A percentile compares a stretch with the other conserved stretches of the same genome.
phyloP scores from a whole-genome alignment of 1,140 invertebrate genomes.

The Diploscapter pachys region DNA sequence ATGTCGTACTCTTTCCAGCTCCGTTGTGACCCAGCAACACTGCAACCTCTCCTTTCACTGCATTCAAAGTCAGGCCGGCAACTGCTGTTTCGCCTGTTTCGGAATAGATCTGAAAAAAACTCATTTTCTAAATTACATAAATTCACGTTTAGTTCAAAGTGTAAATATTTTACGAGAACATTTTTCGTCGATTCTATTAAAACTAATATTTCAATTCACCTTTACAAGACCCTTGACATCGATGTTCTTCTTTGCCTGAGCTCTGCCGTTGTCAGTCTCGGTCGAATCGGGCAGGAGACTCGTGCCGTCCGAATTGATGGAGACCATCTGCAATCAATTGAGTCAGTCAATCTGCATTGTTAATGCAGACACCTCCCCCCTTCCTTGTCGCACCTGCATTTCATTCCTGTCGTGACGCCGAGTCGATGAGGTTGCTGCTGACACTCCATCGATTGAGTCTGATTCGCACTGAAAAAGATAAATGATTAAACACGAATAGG shows the following conservation, averaged over 20 bases:
- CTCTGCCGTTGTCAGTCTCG: conserved; percentile 14
- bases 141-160: neutral
- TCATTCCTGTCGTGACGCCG: too few relatives aligned
- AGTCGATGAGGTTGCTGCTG: neutral
- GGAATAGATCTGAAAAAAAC: neutral
- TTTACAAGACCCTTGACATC: conserved; percentile 29
- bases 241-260: neutral
- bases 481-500: too few relatives aligned
- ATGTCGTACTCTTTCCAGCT: conserved; percentile 44
- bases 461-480: too few relatives aligned
- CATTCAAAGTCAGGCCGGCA: conserved; percentile 8
- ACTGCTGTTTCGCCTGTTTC: neutral
- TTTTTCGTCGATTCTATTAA: neutral
- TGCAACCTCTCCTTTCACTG: conserved; percentile 51
- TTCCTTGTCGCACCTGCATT: too few relatives aligned
- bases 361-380: too few relatives aligned
- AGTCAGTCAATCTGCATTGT: too few relatives aligned
- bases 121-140: conserved; percentile 1
- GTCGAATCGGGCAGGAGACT: conserved; percentile 6
- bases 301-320: conserved; percentile 20
- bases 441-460: too few relatives aligned
- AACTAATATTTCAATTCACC: conserved; percentile 16
- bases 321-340: too few relatives aligned
- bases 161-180: neutral
- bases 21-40: conserved; percentile 60